Base-by-base conservation (phyloP, 2,888 invertebrate genomes). In the Heliconius sara region DNA sequence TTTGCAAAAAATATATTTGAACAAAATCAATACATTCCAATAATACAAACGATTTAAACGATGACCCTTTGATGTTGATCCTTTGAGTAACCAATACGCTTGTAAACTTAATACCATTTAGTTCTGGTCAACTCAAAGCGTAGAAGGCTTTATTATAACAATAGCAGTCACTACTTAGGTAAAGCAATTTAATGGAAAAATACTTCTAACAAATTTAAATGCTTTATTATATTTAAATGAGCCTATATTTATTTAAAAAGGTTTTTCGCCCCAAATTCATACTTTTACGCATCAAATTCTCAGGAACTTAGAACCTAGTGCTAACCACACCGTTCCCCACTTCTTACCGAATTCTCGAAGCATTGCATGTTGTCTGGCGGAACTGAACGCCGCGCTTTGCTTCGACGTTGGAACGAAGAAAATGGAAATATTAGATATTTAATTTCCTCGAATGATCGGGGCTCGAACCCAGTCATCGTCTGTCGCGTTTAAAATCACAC, bases 41-140 rank as follows among this genome's bases (percentile, higher is more conserved):
- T n/a, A 19, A 3, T 10, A n/a, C 25, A 70, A 43, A 43, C 25
- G 70, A 9, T 47, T 43, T 43, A 25, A 70, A 47, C 70, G 25
- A 70, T 16, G 43, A 16, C 19, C n/a, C n/a, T n/a, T n/a, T n/a
- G n/a, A n/a, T n/a, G n/a, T n/a, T n/a, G 19, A 7, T 9, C 70
- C 43, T 70, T 70, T 70, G 70, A 70, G 70, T 43, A 70, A 70
- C 0, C 19, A 25, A 70, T 25, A 70, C 43, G 7, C 43, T 47
- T 70, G 43, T 43, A 1, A 70, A 25, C 70, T 47, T 43, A 70
- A 47, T 43, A 43, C 25, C 16, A 43, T 13, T 70, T 43, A 70
- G 68, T 6, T 68, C 39, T 68, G 25, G 68, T 68, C 68, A 43
- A 68, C 39, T 43, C n/a, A n/a, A n/a, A 39, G 39, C 68, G 39